These are phyloP conservation scores for Orchestes rusci DNA, from an alignment of 2,888 invertebrate genomes.

Conservation along the genomic window DNA sequence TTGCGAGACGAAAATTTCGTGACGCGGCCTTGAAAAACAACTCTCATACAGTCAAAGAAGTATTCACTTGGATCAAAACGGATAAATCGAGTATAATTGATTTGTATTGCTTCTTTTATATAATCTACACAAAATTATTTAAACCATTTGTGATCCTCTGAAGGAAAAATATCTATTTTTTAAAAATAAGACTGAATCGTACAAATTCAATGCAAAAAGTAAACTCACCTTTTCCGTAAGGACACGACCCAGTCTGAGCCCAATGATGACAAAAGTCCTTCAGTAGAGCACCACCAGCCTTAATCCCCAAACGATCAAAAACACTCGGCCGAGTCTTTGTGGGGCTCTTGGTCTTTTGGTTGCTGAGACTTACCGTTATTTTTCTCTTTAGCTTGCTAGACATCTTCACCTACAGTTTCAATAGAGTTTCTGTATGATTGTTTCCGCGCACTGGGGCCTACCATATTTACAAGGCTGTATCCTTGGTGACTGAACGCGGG, in stretches of 20 bases:
- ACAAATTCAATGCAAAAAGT: background rate
- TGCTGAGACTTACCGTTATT: slow-evolving; percentile 64
- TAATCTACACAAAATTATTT: too few relatives aligned
- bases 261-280: slow-evolving; percentile 69
- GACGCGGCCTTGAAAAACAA: too few relatives aligned
- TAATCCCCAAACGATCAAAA: slow-evolving; percentile 74
- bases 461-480: slow-evolving; percentile 17
- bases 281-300: slow-evolving; percentile 48
- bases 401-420: slow-evolving; percentile 43
- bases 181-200: too few relatives aligned
- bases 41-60: too few relatives aligned
- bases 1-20: too few relatives aligned
- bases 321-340: slow-evolving; percentile 63
- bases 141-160: too few relatives aligned
- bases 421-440: slow-evolving; percentile 15
- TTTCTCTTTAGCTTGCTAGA: slow-evolving; percentile 68
- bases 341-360: slow-evolving; percentile 46
- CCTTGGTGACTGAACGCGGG: too few relatives aligned
- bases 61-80: too few relatives aligned
- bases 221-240: slow-evolving; percentile 55
- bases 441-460: slow-evolving; percentile 12
- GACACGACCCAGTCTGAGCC: slow-evolving; percentile 70
- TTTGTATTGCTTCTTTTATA: too few relatives aligned
- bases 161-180: too few relatives aligned
- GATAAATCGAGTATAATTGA: too few relatives aligned